A percentile compares a stretch with the other conserved stretches of the same genome.
Evolutionary conservation across 2,888 invertebrate species (phyloP).

Genomic region (Yponomeuta plumbellus): DNA sequence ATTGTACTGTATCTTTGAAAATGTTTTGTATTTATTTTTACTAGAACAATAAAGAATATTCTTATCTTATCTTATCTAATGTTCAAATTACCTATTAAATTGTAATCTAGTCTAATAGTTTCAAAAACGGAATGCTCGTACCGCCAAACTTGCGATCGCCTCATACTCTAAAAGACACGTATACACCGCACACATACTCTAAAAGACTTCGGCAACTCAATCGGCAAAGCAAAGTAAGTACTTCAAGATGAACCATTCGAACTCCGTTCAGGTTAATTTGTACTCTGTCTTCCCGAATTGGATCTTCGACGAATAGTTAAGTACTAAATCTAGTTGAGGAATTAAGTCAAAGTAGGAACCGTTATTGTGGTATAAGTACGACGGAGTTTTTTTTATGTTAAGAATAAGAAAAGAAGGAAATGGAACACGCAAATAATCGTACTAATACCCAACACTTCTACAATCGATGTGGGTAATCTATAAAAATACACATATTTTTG

Average conservation of each 20-base stretch:
- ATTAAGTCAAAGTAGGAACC: constrained; percentile 39
- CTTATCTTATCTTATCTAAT: no score
- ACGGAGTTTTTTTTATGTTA: no score
- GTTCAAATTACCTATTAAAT: not conserved
- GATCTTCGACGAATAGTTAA: constrained; percentile 35
- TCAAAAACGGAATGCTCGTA: not conserved
- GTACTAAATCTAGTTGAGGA: constrained; percentile 33
- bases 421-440: no score
- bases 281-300: constrained; percentile 44
- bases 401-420: no score
- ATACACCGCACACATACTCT: not conserved
- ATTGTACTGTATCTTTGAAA: no score
- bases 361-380: constrained; percentile 15
- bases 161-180: not conserved
- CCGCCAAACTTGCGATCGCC: no score
- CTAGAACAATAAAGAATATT: no score
- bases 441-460: no score
- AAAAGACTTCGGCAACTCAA: not conserved
- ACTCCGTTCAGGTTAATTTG: constrained; percentile 21
- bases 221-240: constrained; percentile 4
- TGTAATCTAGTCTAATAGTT: not conserved
- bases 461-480: no score
- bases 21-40: no score
- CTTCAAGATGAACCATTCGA: constrained; percentile 6
- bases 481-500: no score